Evolutionary conservation across 2,797 vertebrate genomes (phyloP), one percentile per base, ranked within the genome.

Genomic region (Mormyrops boulengeri): DNA sequence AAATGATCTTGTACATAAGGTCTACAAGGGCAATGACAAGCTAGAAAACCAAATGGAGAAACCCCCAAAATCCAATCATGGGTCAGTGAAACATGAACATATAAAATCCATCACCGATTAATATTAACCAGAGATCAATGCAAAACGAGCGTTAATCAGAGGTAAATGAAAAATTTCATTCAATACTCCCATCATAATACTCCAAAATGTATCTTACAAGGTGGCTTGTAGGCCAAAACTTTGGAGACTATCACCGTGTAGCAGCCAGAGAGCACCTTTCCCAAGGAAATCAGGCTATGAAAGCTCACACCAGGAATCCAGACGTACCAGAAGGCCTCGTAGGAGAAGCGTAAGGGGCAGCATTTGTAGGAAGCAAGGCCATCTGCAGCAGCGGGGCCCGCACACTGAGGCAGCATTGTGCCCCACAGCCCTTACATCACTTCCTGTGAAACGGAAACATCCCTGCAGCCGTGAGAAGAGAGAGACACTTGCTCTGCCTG

Each of bases 161-260:
- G 53, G 53, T 4, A 19, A 19, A 55, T 19, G 19, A 57, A 4
- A 57, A 19, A 4, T 17, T 57, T 57, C 53, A 19, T 57, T 57
- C 55, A 62, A 8, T 9, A 62, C 2, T 62, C 60, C 22, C 22
- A 62, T 69, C 66, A 14, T 69, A 14, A 69, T 34, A 69, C 30
- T 14, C 66, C 60, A 66, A 66, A 66, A 66, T 66, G 9, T 69
- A 60, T 34, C 9, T 85, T 47, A 84, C 50, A 85, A 38, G 88
- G 88, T 2, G 88, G 55, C 38, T 80, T 85, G 53, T 89, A 44
- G 47, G 57, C n/a, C 87, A 69, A 41, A 88, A 88, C 38, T 87
- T 22, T n/a, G 30, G 85, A 55, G 30, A 50, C 22, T 26, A 38
- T 26, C 87, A n/a, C 5, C 47, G 87, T 44, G 19, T 66, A 4